Evolutionary conservation across 2,797 vertebrate genomes (phyloP).

Genomic region (Esox lucius): DNA sequence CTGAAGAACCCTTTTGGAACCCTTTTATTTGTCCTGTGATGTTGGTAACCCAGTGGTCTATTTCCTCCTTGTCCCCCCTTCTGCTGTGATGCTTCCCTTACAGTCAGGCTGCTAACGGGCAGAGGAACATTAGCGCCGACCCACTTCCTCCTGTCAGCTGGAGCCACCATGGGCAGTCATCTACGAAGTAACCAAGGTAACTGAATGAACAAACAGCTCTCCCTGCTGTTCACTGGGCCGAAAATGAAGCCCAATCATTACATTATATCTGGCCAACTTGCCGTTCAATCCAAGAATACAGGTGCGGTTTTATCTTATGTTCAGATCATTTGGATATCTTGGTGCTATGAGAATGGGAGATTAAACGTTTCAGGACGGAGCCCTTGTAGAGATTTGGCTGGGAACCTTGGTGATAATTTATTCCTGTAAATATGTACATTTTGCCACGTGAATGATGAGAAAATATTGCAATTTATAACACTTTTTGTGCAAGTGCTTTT

Average conservation of each 20-base stretch:
- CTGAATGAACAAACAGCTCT: slow-evolving; percentile 11
- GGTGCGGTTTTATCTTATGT: background rate
- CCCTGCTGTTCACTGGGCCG: slow-evolving; percentile 21
- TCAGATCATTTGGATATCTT: background rate
- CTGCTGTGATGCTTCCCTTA: slow-evolving; percentile 15
- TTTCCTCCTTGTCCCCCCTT: background rate
- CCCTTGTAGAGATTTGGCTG: too few species aligned
- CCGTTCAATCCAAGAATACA: background rate
- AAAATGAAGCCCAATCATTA: background rate
- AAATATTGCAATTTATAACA: too few species aligned
- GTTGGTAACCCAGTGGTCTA: slow-evolving; percentile 1
- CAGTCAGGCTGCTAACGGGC: slow-evolving; percentile 37
- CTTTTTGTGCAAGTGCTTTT: too few species aligned
- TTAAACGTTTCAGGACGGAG: background rate
- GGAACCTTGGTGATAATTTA: too few species aligned
- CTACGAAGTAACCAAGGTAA: slow-evolving; percentile 42
- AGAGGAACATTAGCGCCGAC: slow-evolving; percentile 52
- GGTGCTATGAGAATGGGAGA: background rate
- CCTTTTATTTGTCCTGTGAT: background rate
- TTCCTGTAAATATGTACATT: too few species aligned
- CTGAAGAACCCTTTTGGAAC: too few species aligned
- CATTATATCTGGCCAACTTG: background rate
- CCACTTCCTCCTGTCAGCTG: slow-evolving; percentile 45
- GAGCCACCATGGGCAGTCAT: slow-evolving; percentile 36
- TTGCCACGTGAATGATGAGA: too few species aligned